phyloP scores from a whole-genome alignment of 53 echinoderm and acorn worm genomes.

The Mesocentrotus franciscanus region DNA sequence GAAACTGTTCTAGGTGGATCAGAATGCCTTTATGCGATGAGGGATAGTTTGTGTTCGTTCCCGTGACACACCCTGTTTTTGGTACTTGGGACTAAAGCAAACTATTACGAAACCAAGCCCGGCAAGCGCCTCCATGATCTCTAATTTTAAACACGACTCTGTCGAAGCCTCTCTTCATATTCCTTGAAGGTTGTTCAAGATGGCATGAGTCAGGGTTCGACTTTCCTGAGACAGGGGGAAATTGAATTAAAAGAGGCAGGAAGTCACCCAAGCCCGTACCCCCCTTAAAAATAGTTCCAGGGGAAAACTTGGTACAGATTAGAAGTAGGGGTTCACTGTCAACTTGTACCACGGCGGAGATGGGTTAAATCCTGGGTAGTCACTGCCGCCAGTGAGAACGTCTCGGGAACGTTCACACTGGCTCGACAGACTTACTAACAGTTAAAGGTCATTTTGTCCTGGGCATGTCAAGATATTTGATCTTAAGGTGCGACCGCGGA shows the following conservation, averaged over 20 bases:
- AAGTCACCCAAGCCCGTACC: slow-evolving; percentile 18
- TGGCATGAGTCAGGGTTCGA: slow-evolving; percentile 26
- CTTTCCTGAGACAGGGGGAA: not conserved
- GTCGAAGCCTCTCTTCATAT: not conserved
- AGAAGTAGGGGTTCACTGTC: not conserved
- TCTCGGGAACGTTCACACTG: not conserved
- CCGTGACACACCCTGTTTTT: slow-evolving; percentile 36
- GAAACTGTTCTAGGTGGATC: not conserved
- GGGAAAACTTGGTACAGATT: not conserved
- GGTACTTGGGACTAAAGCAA: slow-evolving; percentile 15
- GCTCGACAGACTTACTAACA: not conserved
- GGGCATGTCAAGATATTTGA: too few relatives aligned
- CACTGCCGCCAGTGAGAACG: not conserved
- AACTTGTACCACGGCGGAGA: not conserved
- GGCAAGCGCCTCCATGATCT: not conserved
- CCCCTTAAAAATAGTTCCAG: not conserved
- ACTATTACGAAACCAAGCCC: not conserved
- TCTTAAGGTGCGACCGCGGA: too few relatives aligned
- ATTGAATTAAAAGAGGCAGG: slow-evolving; percentile 43
- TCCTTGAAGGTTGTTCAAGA: not conserved
- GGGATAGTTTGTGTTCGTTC: not conserved
- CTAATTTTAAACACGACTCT: slow-evolving; percentile 14
- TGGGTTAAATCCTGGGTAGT: not conserved
- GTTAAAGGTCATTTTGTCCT: too few relatives aligned
- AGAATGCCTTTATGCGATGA: not conserved